Conservation (phyloP, 2,797 vertebrate genomes). For the Delichon dasypus region DNA sequence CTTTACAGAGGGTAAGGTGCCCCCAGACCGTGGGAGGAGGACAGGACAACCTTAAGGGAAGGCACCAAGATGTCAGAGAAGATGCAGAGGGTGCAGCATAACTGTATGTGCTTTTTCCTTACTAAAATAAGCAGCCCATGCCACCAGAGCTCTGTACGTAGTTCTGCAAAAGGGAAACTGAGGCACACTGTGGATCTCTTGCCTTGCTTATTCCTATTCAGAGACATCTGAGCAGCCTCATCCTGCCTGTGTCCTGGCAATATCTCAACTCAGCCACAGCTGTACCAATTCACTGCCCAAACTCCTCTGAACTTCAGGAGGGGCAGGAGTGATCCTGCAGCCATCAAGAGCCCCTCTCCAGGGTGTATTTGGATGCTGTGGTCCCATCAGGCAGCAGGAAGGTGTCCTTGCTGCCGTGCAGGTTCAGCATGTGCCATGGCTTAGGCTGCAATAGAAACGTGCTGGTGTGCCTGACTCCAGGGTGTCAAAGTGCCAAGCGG, state of each 20-base stretch:
- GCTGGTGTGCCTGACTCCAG: not conserved
- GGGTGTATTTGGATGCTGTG: not conserved
- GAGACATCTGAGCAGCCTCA: not conserved
- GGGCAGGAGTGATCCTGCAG: not conserved
- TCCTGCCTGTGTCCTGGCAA: not conserved
- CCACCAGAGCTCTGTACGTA: not conserved
- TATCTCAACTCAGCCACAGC: not conserved
- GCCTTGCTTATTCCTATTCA: not conserved
- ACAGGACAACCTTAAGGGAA: not conserved
- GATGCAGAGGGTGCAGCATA: not conserved
- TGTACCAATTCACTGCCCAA: not conserved
- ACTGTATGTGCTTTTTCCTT: not conserved
- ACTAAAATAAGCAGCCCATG: not conserved
- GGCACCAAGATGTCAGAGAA: not conserved
- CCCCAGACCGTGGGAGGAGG: accelerated
- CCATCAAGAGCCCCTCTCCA: not conserved
- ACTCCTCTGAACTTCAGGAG: not conserved
- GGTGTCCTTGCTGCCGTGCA: not conserved
- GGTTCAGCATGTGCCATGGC: not conserved
- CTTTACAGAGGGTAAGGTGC: not conserved
- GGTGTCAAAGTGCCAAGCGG: constrained; percentile 48
- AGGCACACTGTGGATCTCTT: not conserved
- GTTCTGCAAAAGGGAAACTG: not conserved
- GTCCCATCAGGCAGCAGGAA: not conserved
- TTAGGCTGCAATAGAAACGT: not conserved